Evolutionary conservation across 1,140 invertebrate species (phyloP), one percentile per base, ranked within the genome.

Genomic region (Pseudomyrmex concolor): DNA sequence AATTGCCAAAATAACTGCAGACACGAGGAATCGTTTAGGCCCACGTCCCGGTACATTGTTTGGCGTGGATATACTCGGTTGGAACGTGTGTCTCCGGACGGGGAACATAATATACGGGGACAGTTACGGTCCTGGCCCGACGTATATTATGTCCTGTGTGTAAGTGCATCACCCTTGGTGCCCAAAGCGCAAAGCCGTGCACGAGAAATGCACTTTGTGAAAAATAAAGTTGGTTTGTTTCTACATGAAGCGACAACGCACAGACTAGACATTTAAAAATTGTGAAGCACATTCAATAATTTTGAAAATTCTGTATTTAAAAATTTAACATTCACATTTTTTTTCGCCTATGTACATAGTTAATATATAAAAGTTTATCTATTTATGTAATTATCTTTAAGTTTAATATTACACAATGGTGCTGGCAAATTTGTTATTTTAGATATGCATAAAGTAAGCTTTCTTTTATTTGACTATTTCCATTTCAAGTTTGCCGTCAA

Each of bases 21-120:
- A 93, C 91, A 93, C 90, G 89, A 91, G 89, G 92, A 93, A 92
- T 92, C 91, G 91, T 93, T 93, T 93, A 92, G 87, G 83, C 84
- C 64, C 82, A 68, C 66, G 68, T 73, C 81, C 84, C 90, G 82
- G 90, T 85, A 88, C 89, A 90, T 91, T 92, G 91, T 91, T 85
- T 89, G 83, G 80, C 86, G 55, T 84, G 85, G 86, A 86, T 88
- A 84, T 48, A 80, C 57, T 82, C 86, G 82, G 74, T 70, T 84
- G 91, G 89, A 92, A 92, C 90, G 90, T 84, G 91, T 91, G 84
- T 77, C 82, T 89, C 90, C 89, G 92, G 85, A 89, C 86, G 73
- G 70, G 64, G 83, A 88, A 90, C 91, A 89, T 93, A 92, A 93
- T 92, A 92, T 93, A 93, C 89, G 89, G 87, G 89, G 91, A 92